These are phyloP conservation scores for Scleropages formosus DNA, from an alignment of 2,797 vertebrate genomes.

Conservation along the genomic window DNA sequence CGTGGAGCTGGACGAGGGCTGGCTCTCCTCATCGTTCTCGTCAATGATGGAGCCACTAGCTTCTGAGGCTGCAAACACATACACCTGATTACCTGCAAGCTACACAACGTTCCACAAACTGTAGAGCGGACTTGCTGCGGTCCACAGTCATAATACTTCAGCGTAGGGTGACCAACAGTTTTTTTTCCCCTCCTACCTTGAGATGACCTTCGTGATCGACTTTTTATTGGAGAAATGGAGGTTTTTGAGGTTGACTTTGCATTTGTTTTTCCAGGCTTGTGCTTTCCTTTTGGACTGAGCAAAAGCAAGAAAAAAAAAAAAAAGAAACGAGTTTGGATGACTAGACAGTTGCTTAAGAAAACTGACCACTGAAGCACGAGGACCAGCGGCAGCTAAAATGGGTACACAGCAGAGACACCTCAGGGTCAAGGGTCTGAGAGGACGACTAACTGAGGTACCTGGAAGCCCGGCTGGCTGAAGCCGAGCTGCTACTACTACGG, in stretches of 20 bases:
- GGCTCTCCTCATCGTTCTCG: slow-evolving; percentile 71
- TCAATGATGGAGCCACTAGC: slow-evolving; percentile 69
- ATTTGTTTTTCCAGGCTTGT: slow-evolving; percentile 79
- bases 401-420: background rate
- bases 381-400: too few relatives aligned
- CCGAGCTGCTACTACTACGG: slow-evolving; percentile 83
- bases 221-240: slow-evolving; percentile 74
- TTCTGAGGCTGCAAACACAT: slow-evolving; percentile 68
- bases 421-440: background rate
- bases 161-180: background rate
- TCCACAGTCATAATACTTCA: background rate
- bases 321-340: background rate
- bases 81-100: background rate
- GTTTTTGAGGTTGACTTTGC: slow-evolving; percentile 76
- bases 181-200: slow-evolving; percentile 68
- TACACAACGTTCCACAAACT: background rate
- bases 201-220: slow-evolving; percentile 73
- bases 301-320: slow-evolving; percentile 26
- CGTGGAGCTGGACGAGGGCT: slow-evolving; percentile 75
- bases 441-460: slow-evolving; percentile 67
- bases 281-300: slow-evolving; percentile 84
- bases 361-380: too few relatives aligned
- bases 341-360: too few relatives aligned
- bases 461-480: slow-evolving; percentile 70
- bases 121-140: background rate